A percentile compares a stretch with the other conserved stretches of the same genome.
phyloP scores from a whole-genome alignment of 2,113 vertebrate species.

The Melanotaenia duboulayi region DNA sequence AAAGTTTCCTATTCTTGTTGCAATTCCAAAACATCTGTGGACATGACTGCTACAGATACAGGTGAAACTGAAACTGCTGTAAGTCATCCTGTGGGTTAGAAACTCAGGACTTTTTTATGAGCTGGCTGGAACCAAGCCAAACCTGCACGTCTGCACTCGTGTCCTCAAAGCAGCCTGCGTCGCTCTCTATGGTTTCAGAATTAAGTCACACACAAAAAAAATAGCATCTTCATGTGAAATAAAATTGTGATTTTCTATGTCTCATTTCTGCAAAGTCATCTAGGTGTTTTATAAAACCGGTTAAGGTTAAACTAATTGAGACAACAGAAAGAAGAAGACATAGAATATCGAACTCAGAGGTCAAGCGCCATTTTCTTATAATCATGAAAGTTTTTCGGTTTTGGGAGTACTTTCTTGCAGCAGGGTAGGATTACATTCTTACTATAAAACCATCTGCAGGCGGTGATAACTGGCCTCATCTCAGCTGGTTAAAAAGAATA shows the following conservation, averaged over 20 bases:
- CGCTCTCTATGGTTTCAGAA: conserved; percentile 13
- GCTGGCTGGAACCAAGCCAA: neutral
- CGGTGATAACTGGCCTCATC: neutral
- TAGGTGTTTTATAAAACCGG: conserved; percentile 8
- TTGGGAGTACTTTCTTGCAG: conserved; percentile 10
- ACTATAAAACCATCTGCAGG: conserved; percentile 21
- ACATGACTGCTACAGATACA: conserved; percentile 17
- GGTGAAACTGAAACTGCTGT: conserved; percentile 4
- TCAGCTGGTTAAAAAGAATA: neutral
- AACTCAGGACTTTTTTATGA: conserved; percentile 16
- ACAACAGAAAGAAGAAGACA: neutral
- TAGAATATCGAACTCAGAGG: conserved; percentile 15
- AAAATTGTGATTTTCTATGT: conserved; percentile 1
- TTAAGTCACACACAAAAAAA: conserved; percentile 9
- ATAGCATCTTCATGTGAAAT: neutral
- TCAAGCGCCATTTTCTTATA: conserved; percentile 16
- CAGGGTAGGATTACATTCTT: conserved; percentile 25
- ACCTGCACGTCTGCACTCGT: conserved; percentile 27
- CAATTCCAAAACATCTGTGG: neutral
- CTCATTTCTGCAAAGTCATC: conserved; percentile 13
- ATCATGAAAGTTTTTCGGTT: neutral
- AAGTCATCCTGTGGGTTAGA: conserved; percentile 33
- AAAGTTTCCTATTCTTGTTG: conserved; percentile 7
- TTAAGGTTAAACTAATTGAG: neutral
- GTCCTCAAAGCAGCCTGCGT: conserved; percentile 6